Base-by-base conservation (phyloP, 30 jellyfish, hydroid and myxozoan genomes). In the Cassiopea andromeda region DNA sequence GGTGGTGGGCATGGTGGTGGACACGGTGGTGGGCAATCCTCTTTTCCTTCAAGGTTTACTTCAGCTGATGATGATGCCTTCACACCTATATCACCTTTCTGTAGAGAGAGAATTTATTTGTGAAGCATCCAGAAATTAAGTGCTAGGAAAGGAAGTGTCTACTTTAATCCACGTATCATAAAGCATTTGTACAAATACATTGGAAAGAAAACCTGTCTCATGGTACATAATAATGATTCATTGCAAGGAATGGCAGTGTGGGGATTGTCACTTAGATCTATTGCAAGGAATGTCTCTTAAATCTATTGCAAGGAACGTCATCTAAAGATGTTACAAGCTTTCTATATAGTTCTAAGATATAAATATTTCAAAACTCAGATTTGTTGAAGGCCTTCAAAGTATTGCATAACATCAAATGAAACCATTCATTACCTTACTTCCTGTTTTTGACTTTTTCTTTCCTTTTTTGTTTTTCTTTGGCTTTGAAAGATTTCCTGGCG, bases 61-160 rank as follows among this genome's bases (percentile, higher is more conserved):
- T 82, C 92, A n/a, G 92, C 92, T 5, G 92, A 83, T 75, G 92
- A 83, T 8, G 92, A 81, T 49, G 92, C 97, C 73, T 82, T 83
- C 48, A 83, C 97, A 38, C 89, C 97, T 60, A 89, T 89, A 80
- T 82, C 89, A 71, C 89, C 92, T 89, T 81, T 89, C 92, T 88
- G 57, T 7, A 59, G 48, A 18, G 18, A 79, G 69, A 59, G 54
- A 43, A 12, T 2, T 10, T 54, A 5, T 5, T 5, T 57, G 68
- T 57, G 12, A 57, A 57, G 13, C 68, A 57, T 57, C 68, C 13
- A 13, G 13, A 57, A n/a, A n/a, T n/a, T n/a, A n/a, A n/a, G n/a
- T 57, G 13, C 68, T 57, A 57, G 68, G 68, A 57, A 5, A 57
- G 68, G 13, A 7, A 57, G 7, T 57, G 68, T 57, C 68, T 57